phyloP scores from a whole-genome alignment of 2,113 vertebrate genomes.

The Pitta sordida region DNA sequence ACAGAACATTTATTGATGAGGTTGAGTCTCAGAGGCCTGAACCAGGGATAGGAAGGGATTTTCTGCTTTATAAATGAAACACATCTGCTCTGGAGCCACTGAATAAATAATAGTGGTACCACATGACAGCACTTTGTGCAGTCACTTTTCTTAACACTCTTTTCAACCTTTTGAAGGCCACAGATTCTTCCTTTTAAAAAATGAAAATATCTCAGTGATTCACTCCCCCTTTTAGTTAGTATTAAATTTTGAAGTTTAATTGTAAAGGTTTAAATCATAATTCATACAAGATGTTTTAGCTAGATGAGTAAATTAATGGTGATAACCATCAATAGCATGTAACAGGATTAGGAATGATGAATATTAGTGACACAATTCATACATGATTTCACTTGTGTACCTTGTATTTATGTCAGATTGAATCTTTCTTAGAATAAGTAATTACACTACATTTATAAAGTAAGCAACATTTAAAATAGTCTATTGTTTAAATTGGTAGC shows the following conservation, averaged over 20 bases:
- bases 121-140: background rate
- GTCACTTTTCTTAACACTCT: background rate
- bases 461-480: constrained; percentile 50
- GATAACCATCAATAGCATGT: background rate
- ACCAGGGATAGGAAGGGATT: background rate
- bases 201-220: background rate
- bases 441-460: constrained; percentile 51
- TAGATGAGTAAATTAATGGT: background rate
- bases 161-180: background rate
- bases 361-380: background rate
- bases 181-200: background rate
- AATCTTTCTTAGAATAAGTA: constrained; percentile 27
- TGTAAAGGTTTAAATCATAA: background rate
- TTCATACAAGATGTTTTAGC: background rate
- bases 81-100: background rate
- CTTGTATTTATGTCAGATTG: constrained; percentile 23
- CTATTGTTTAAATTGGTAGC: constrained; percentile 62
- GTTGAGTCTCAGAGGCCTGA: background rate
- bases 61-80: background rate
- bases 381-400: background rate
- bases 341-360: background rate
- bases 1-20: background rate
- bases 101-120: background rate
- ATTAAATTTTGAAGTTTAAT: background rate
- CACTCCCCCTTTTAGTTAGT: background rate